A percentile compares a stretch with the other conserved stretches of the same genome.
These are phyloP conservation scores for Cylindroiulus punctatus DNA, from an alignment of 2,888 invertebrate genomes.

Conservation along the genomic window DNA sequence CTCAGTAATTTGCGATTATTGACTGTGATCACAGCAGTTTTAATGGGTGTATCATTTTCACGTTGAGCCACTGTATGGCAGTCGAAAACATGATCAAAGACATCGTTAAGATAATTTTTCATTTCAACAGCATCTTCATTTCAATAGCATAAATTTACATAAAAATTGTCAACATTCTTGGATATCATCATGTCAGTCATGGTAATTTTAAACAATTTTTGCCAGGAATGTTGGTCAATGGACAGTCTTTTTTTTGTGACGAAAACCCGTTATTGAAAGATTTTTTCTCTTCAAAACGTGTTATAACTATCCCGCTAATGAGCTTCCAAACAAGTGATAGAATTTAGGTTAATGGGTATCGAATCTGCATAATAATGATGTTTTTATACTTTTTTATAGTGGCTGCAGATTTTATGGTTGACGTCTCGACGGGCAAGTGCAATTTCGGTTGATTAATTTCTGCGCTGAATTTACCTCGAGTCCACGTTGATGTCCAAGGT, in stretches of 20 bases:
- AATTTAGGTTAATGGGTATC: conserved; percentile 22
- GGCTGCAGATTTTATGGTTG: background rate
- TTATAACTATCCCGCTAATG: background rate
- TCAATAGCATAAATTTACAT: no score
- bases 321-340: conserved; percentile 30
- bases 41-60: no score
- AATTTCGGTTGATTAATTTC: conserved; percentile 32
- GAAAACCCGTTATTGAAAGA: background rate
- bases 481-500: conserved; percentile 17
- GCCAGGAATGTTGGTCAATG: conserved; percentile 57
- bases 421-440: background rate
- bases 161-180: no score
- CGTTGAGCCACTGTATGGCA: no score
- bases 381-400: conserved; percentile 8
- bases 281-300: background rate
- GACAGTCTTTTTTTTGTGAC: background rate
- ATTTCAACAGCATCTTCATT: no score
- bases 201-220: no score
- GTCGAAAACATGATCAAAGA: no score
- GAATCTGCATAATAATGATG: conserved; percentile 40
- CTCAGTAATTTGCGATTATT: no score
- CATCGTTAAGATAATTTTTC: no score
- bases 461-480: background rate
- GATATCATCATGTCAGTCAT: no score
- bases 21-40: no score